Evolutionary conservation across 2,797 vertebrate genomes (phyloP).

Genomic region (Podargus strigoides): DNA sequence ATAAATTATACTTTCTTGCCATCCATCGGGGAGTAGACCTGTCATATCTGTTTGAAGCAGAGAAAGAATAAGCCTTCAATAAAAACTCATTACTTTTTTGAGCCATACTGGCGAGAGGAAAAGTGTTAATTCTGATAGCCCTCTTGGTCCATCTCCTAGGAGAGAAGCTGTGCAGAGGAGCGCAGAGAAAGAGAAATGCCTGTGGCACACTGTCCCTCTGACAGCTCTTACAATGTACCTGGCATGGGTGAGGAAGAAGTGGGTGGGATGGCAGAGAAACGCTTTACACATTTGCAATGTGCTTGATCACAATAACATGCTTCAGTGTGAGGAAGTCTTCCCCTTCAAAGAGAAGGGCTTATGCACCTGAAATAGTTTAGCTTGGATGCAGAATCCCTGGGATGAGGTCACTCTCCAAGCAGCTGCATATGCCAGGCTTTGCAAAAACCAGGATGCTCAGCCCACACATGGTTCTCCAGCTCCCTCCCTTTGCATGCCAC

Average conservation of each 20-base stretch:
- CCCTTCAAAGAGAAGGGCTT: neutral
- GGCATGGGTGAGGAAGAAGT: neutral
- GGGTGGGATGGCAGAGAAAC: neutral
- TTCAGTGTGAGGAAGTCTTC: neutral
- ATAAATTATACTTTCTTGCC: neutral
- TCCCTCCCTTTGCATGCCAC: neutral
- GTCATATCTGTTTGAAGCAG: neutral
- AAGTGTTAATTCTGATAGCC: neutral
- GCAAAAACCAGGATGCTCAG: neutral
- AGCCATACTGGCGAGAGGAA: neutral
- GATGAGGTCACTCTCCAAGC: accelerated
- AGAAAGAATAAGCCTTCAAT: neutral
- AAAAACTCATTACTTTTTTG: neutral
- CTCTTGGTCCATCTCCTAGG: neutral
- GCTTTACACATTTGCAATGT: accelerated
- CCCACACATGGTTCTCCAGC: neutral
- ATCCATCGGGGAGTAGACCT: neutral
- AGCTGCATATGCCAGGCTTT: neutral
- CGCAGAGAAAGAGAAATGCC: neutral
- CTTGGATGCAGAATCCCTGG: neutral
- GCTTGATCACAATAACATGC: neutral
- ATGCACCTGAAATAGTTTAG: neutral
- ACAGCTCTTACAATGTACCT: neutral
- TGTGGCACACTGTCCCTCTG: neutral
- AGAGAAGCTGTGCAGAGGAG: neutral